Base-by-base conservation (phyloP, 2,888 invertebrate species). In the Boloria euphrosyne region DNA sequence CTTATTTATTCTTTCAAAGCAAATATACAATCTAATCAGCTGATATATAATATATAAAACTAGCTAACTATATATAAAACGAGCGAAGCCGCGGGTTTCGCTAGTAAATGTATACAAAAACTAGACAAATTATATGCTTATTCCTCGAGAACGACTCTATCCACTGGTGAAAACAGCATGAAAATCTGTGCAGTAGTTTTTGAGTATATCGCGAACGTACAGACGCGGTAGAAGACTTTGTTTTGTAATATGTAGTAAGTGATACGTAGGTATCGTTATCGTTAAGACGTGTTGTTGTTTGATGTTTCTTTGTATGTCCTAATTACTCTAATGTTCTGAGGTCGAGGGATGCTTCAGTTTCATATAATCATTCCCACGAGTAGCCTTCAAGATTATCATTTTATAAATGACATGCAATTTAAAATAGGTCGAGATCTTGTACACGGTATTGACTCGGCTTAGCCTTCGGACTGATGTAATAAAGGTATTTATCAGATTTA, bases 351-450 rank as follows among this genome's bases (percentile, higher is more conserved):
- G 55, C 47, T 63, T 58, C 53, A 38, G 52, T 60, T 57, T 46
- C 54, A 65, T 55, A 51, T 58, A 60, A 52, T 65, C 50, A 59
- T 70, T 70, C 67, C 70, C 67, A 71, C 69, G 66, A 53, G 38
- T 51, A 51, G 57, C 64, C 64, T 68, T 63, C 38, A 46, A 65
- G 63, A 69, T 71, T 65, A 65, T 62, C 38, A 27, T 47, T 51
- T 59, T 68, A 68, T 68, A 62, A 65, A 65, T 65, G 58, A 65
- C 27, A 43, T 53, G 54, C 52, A 63, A 67, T 62, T 62, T 67
- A 58, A 62, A 63, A 62, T 53, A 67, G 52, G 67, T 63, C 62
- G 46, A 63, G 63, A 64, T 64, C 27, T 53, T 27, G 58, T 44
- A 55, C 63, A 55, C 63, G 63, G 27, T 62, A 60, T 51, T 66